phyloP scores from a whole-genome alignment of 2,797 vertebrate genomes.

The Chelon labrosus region DNA sequence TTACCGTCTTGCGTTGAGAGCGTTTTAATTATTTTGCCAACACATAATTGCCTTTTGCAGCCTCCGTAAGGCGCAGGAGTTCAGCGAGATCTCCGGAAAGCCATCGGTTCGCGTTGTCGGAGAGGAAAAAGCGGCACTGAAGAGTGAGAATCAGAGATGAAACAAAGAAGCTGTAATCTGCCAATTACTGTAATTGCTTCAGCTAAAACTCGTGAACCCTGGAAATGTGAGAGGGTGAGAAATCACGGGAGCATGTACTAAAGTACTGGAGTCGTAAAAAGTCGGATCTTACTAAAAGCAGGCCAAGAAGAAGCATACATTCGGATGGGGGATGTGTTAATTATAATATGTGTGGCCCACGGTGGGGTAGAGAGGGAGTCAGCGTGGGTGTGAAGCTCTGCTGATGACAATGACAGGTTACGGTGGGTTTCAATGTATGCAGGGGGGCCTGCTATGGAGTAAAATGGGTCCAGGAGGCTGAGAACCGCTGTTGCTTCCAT shows the following conservation, averaged over 20 bases:
- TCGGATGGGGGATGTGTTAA: constrained; percentile 44
- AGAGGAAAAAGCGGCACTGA: constrained; percentile 9
- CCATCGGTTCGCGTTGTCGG: constrained; percentile 3
- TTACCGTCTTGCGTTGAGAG: constrained; percentile 1
- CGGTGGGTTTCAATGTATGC: constrained; percentile 21
- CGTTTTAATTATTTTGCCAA: constrained; percentile 26
- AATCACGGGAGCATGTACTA: background rate
- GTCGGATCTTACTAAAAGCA: background rate
- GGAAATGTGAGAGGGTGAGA: constrained; percentile 17
- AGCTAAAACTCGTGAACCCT: constrained; percentile 26
- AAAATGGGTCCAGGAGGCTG: constrained; percentile 20
- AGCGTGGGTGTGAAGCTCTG: constrained; percentile 1
- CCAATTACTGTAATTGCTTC: constrained; percentile 60
- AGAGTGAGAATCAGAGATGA: constrained; percentile 34
- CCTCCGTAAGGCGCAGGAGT: constrained; percentile 8
- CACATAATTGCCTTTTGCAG: constrained; percentile 16
- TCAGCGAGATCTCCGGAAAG: constrained; percentile 16
- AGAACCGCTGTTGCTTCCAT: constrained; percentile 24
- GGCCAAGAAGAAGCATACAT: constrained; percentile 31
- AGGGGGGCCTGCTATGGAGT: constrained; percentile 25
- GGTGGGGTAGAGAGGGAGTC: background rate
- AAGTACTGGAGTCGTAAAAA: background rate
- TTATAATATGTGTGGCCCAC: constrained; percentile 29
- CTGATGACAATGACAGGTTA: constrained; percentile 56
- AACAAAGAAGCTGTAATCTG: constrained; percentile 34